Evolutionary conservation across 2,888 invertebrate genomes (phyloP).

Genomic region (Temnothorax unifasciatus): DNA sequence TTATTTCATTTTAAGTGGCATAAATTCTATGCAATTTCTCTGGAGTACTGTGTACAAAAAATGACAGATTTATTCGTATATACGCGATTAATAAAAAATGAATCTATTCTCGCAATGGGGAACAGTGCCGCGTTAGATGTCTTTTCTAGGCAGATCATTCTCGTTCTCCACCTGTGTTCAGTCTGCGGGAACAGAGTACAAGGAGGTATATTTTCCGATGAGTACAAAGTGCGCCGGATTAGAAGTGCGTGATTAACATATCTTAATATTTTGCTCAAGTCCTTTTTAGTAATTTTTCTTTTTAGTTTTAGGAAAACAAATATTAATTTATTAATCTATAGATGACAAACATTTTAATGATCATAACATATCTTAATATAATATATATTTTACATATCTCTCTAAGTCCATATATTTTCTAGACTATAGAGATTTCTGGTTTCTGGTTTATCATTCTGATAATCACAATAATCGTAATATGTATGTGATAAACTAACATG

Average conservation of each 20-base stretch:
- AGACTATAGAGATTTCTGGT: neutral
- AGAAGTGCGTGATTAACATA: neutral
- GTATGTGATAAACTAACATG: neutral
- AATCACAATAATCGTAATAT: neutral
- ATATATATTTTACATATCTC: no score
- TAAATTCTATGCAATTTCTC: neutral
- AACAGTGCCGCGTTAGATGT: neutral
- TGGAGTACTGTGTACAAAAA: neutral
- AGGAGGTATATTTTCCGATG: neutral
- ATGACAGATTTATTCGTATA: neutral
- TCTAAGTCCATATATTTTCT: neutral
- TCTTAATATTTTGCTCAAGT: neutral
- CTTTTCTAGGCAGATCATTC: neutral
- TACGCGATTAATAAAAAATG: neutral
- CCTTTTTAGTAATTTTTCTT: neutral
- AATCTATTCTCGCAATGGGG: neutral
- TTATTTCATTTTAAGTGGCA: neutral
- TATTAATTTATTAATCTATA: neutral
- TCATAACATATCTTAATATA: neutral
- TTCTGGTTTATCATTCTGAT: slow-evolving; percentile 23
- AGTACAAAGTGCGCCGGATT: neutral
- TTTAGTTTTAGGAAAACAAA: neutral
- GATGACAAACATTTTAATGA: neutral
- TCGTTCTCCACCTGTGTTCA: neutral
- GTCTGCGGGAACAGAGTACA: neutral